These are phyloP conservation scores for Arrhopalites spinosus DNA, from an alignment of 2,888 invertebrate species.

Conservation along the genomic window DNA sequence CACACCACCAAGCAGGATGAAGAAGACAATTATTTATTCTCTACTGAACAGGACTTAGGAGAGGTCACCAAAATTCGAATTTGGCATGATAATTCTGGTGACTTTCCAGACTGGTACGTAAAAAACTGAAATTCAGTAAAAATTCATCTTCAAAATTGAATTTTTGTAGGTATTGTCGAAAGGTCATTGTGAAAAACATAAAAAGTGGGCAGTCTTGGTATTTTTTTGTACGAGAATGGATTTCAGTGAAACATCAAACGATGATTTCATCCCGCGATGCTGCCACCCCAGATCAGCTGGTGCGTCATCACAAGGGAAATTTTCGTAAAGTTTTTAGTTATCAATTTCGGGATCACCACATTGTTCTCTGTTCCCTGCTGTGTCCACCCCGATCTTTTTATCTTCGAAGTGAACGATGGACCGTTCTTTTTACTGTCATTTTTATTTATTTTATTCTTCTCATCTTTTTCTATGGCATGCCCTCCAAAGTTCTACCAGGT, in stretches of 20 bases:
- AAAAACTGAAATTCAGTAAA: no score
- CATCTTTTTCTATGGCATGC: slow-evolving; percentile 2
- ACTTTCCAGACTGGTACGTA: slow-evolving; percentile 15
- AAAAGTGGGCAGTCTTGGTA: slow-evolving; percentile 6
- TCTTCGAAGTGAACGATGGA: background rate
- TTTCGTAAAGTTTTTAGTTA: background rate
- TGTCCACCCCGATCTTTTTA: background rate
- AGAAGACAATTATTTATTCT: slow-evolving; percentile 25
- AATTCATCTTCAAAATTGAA: no score
- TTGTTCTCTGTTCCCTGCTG: background rate
- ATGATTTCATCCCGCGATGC: background rate
- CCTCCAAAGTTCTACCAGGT: background rate
- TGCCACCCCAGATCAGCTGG: background rate
- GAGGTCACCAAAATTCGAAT: slow-evolving; percentile 7
- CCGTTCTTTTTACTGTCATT: background rate
- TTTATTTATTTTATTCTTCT: slow-evolving; percentile 18
- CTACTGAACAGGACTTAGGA: slow-evolving; percentile 7
- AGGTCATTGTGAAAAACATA: slow-evolving; percentile 7
- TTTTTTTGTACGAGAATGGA: background rate
- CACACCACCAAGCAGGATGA: background rate
- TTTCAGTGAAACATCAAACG: background rate
- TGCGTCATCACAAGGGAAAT: background rate
- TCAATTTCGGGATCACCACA: slow-evolving; percentile 3
- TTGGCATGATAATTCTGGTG: slow-evolving; percentile 28
- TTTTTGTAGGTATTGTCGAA: slow-evolving; percentile 8